phyloP scores from a whole-genome alignment of 2,797 vertebrate species.

The Lagorchestes hirsutus region DNA sequence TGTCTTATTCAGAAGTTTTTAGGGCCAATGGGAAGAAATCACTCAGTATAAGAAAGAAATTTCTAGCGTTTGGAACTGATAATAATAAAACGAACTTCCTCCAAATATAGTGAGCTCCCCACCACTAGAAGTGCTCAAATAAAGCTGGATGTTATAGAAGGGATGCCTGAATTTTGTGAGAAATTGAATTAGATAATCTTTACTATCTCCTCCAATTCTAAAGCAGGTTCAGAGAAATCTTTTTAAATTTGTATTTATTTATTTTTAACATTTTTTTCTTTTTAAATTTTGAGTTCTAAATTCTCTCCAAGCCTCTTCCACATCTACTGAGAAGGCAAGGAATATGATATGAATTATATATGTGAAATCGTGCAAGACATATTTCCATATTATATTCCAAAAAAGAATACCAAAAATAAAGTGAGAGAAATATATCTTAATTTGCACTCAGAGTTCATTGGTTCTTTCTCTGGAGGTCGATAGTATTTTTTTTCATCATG shows the following conservation, averaged over 20 bases:
- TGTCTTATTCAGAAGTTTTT: neutral
- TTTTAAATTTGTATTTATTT: neutral
- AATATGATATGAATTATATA: neutral
- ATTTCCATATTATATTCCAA: neutral
- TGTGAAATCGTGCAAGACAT: neutral
- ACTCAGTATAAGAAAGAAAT: neutral
- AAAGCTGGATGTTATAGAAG: neutral
- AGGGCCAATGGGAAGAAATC: neutral
- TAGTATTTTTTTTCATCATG: neutral
- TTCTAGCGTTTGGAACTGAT: neutral
- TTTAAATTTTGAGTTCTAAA: neutral
- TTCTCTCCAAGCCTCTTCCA: neutral
- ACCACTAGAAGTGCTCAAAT: neutral
- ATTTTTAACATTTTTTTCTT: neutral
- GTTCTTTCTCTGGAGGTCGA: neutral
- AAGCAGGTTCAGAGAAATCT: neutral
- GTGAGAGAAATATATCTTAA: neutral
- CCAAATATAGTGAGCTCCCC: neutral
- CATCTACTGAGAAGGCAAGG: neutral
- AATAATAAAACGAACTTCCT: neutral
- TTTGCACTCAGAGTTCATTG: neutral
- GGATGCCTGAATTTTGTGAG: neutral
- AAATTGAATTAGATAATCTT: neutral
- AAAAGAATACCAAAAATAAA: neutral
- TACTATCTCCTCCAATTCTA: neutral